phyloP scores from a whole-genome alignment of 2,113 vertebrate species.

The Forbesichthys papilliferus region DNA sequence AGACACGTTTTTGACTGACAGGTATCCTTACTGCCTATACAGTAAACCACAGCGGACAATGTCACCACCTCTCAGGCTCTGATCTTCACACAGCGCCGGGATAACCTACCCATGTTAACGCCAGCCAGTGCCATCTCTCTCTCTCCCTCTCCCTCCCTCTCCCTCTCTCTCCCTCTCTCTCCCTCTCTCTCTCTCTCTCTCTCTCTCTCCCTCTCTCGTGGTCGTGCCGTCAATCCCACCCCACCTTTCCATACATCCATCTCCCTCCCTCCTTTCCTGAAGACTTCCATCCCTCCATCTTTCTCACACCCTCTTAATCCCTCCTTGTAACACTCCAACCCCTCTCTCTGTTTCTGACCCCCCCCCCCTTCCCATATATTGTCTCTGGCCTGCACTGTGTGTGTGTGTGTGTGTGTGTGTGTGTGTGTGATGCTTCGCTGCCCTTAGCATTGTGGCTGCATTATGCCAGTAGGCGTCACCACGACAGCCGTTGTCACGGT shows the following conservation, averaged over 20 bases:
- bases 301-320: not conserved
- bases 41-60: not conserved
- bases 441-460: conserved; percentile 78
- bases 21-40: no score
- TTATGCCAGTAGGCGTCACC: conserved; percentile 79
- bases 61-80: conserved; percentile 52
- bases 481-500: conserved; percentile 74
- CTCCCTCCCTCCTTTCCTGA: conserved; percentile 17
- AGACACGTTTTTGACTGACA: not conserved
- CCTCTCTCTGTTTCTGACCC: conserved; percentile 2
- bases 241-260: conserved; percentile 18
- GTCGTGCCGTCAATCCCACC: not conserved
- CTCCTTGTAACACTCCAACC: conserved; percentile 27
- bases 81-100: conserved; percentile 56
- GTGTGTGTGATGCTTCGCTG: conserved; percentile 73
- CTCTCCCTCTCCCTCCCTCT: conserved; percentile 36
- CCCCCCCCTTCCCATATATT: conserved; percentile 21
- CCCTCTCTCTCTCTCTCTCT: not conserved
- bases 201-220: not conserved
- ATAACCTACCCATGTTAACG: conserved; percentile 65
- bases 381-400: conserved; percentile 10
- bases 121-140: conserved; percentile 47
- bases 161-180: conserved; percentile 20
- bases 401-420: conserved; percentile 6
- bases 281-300: conserved; percentile 34